A percentile compares a stretch with the other conserved stretches of the same genome.
phyloP scores from a whole-genome alignment of 1,140 invertebrate genomes.

The Spodoptera litura region DNA sequence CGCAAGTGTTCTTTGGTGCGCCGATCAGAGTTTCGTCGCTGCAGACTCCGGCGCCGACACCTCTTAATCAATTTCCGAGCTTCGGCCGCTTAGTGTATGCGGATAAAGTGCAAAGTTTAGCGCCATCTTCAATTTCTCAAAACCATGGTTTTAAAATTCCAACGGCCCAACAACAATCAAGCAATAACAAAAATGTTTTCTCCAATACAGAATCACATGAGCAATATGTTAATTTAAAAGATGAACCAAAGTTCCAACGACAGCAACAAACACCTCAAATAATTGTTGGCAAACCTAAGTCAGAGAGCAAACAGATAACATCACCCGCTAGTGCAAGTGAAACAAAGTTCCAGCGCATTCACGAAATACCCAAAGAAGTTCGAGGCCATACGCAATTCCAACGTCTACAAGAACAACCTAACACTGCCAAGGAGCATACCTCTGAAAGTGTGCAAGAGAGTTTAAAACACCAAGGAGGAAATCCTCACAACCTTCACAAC shows the following conservation, averaged over 20 bases:
- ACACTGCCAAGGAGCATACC: neutral
- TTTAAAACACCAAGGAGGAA: neutral
- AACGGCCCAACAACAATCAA: constrained; percentile 63
- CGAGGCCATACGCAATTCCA: constrained; percentile 28
- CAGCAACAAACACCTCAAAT: constrained; percentile 56
- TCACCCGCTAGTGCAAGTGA: neutral
- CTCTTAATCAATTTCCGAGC: constrained; percentile 54
- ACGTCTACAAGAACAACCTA: constrained; percentile 15
- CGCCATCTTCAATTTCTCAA: constrained; percentile 47
- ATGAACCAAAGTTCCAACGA: constrained; percentile 62
- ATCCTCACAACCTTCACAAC: constrained; percentile 47
- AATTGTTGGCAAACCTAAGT: constrained; percentile 29
- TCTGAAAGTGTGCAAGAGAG: neutral
- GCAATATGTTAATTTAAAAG: constrained; percentile 54
- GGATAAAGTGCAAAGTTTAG: constrained; percentile 58
- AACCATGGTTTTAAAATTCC: constrained; percentile 51
- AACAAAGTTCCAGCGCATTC: constrained; percentile 42
- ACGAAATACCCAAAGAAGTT: constrained; percentile 18
- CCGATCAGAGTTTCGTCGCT: constrained; percentile 61
- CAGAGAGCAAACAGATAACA: constrained; percentile 8
- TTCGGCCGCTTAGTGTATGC: constrained; percentile 58
- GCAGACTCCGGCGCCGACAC: constrained; percentile 56
- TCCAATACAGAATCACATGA: constrained; percentile 51
- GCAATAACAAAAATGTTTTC: constrained; percentile 63
- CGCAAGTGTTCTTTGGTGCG: constrained; percentile 65